Base-by-base conservation (phyloP, 2,888 invertebrate genomes). In the Panopea generosa region DNA sequence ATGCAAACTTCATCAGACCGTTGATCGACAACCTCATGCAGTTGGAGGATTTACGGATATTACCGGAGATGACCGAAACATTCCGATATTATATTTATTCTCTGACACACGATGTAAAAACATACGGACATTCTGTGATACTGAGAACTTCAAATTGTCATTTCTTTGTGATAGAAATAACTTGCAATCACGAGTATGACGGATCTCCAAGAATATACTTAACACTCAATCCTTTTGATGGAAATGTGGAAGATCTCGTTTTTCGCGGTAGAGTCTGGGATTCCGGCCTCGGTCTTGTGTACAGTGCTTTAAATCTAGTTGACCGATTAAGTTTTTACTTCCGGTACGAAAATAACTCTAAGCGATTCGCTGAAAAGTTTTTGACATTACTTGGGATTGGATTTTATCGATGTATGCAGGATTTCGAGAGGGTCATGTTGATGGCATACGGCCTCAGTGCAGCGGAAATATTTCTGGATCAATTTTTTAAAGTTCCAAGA, bases 251-350 rank as follows among this genome's bases (percentile, higher is more conserved):
- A 29, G 72, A 77, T 49, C 77, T 81, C 60, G 27, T 69, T 24
- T 77, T 77, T 56, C 70, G 81, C 47, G 81, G 81, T 22, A 67
- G 81, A 57, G 59, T 81, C n/a, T 81, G 81, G 81, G 81, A 72
- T 22, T 71, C 81, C 33, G 81, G 81, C 33, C 63, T 81, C 20
- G 77, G 74, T 22, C 53, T 81, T 9, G 50, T 77, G 18, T 81
- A 81, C 61, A 77, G 66, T 55, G 81, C 81, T n/a, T 43, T 81
- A 22, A 71, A 81, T 66, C 26, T 81, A 26, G 57, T 77, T 7
- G 81, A 81, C 18, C 67, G 81, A 57, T 59, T 81, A 2, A 74
- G 81, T 45, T 81, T 60, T 26, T 81, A 77, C 60, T 77, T 81
- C 38, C 65, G 71, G 52, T 81, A 62, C 47, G 49, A 63, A 56